Evolutionary conservation across 2,888 invertebrate genomes (phyloP), one percentile per base, ranked within the genome.

Genomic region (Halictus ligatus): DNA sequence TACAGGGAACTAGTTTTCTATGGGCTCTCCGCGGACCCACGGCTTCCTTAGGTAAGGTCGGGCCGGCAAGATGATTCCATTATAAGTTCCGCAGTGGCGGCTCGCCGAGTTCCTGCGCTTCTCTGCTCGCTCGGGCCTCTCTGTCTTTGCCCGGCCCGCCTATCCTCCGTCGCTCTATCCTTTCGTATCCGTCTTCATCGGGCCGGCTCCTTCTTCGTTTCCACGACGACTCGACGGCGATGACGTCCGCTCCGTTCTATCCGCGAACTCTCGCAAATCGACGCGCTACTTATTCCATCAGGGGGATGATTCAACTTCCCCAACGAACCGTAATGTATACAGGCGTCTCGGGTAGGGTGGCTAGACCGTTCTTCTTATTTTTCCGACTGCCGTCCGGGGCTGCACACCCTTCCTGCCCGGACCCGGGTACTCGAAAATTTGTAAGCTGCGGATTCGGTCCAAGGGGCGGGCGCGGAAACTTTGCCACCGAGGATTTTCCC

Each of bases 51-150:
- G 88, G 88, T 90, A 86, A 89, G 91, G 90, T 90, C 89, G 89
- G 77, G 83, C 88, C 89, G 85, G 92, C 90, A 92, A 91, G 93
- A 93, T 92, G 92, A 93, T 93, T 93, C 93, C 92, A 93, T 93
- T 93, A 93, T 92, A 92, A 92, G 93, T 92, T 92, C 89, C 86
- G 88, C 89, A 69, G 69, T 40, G 87, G 84, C 86, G 88, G 71
- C 43, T 91, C 82, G 81, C 79, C 76, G 74, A 71, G 43, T 71
- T 71, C 40, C 71, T 71, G 43, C 40, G 40, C n/a, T 71, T 71
- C 48, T 46, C 77, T 75, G 64, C 85, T 81, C 67, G 50, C 75
- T 71, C 67, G 12, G 25, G 71, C 40, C 69, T 72, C 77, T 35
- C 77, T 35, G 69, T 69, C 71, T 40, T 43, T n/a, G 12, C 69